These are phyloP conservation scores for human DNA, from an alignment of 2,113 vertebrate genomes.

Conservation along the genomic window DNA sequence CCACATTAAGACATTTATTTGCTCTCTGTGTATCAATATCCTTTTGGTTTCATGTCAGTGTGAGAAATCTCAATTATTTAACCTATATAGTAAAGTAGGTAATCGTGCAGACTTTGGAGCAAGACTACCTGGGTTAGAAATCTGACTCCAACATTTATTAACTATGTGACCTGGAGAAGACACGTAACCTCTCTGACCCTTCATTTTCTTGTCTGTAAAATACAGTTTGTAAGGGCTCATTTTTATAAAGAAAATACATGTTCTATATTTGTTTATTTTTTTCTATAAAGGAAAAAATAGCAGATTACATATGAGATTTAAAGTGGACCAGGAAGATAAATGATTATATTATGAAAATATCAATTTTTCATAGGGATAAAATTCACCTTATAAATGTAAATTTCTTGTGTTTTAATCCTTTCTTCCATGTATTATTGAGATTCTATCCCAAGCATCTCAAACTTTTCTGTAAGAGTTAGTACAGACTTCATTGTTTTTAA, in stretches of 20 bases:
- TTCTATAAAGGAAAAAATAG: constrained; percentile 15
- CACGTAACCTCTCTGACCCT: not conserved
- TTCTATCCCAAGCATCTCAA: not conserved
- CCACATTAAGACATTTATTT: not conserved
- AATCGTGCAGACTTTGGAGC: not conserved
- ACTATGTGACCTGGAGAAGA: not conserved
- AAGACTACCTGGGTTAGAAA: not conserved
- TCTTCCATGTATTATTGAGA: not conserved
- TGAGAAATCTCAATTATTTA: not conserved
- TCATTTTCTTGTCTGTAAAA: not conserved
- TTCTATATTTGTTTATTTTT: constrained; percentile 5
- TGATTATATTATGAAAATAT: not conserved
- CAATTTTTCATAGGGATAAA: not conserved
- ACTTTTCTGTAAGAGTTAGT: not conserved
- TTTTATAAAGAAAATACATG: constrained; percentile 1
- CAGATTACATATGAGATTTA: not conserved
- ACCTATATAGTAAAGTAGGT: not conserved
- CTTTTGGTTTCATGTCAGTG: not conserved
- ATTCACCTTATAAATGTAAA: not conserved
- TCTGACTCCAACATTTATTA: constrained; percentile 12
- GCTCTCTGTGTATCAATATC: not conserved
- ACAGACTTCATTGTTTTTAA: constrained; percentile 31
- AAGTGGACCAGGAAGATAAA: not conserved
- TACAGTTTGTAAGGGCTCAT: not conserved
- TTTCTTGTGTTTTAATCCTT: not conserved